Conservation (phyloP, 2,888 invertebrate species). For the Penaeus monodon region DNA sequence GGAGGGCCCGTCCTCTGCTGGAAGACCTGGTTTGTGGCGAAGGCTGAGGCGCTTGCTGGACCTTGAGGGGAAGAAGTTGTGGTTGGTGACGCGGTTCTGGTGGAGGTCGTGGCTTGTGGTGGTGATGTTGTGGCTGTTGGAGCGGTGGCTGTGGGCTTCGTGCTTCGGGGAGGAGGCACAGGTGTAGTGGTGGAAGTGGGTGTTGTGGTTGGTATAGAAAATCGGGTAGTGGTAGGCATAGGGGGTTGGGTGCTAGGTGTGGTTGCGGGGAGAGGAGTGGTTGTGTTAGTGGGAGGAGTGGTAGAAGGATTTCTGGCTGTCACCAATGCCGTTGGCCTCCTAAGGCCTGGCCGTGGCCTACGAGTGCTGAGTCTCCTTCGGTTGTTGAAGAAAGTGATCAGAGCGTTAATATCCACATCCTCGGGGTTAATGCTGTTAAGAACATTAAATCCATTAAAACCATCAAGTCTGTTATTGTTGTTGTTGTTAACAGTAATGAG, state of each 20-base stretch:
- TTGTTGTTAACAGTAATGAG: constrained; percentile 7
- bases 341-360: not conserved
- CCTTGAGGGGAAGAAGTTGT: constrained; percentile 31
- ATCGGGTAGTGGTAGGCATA: not conserved
- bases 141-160: not conserved
- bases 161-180: not conserved
- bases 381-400: constrained; percentile 40
- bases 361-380: constrained; percentile 3
- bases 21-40: constrained; percentile 25
- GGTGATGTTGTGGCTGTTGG: not conserved
- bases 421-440: constrained; percentile 52
- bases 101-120: not conserved
- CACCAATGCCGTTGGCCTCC: not conserved
- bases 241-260: not conserved
- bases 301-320: not conserved
- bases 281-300: not conserved
- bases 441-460: constrained; percentile 29
- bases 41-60: not conserved
- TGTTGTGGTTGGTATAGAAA: constrained; percentile 3
- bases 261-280: not conserved
- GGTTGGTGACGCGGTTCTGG: not conserved
- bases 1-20: not conserved
- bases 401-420: constrained; percentile 32
- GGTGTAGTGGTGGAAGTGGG: constrained; percentile 19
- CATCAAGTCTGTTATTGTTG: constrained; percentile 19